Evolutionary conservation across 1,140 invertebrate species (phyloP).

Genomic region (Macrobrachium nipponense): DNA sequence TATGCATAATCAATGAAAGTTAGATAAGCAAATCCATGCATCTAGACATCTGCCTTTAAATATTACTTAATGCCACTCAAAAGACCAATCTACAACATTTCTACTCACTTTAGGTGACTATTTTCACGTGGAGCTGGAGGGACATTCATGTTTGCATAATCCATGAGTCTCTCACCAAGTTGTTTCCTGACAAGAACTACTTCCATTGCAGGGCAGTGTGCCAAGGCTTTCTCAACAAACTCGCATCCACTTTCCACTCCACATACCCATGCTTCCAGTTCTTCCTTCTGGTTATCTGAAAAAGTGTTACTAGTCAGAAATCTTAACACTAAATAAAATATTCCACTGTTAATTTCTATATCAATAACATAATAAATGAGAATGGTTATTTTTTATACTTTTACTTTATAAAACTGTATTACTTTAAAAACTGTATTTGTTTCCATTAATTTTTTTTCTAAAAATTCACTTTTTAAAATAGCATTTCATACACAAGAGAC

Average conservation of each 20-base stretch:
- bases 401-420: too few species aligned
- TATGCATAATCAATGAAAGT: background rate
- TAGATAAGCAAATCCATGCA: too few species aligned
- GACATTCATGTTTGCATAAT: conserved; percentile 69
- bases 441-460: too few species aligned
- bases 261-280: conserved; percentile 69
- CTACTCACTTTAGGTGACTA: conserved; percentile 67
- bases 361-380: too few species aligned
- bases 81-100: background rate
- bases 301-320: background rate
- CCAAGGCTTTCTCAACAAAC: conserved; percentile 69
- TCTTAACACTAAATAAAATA: background rate
- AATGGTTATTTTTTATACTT: too few species aligned
- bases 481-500: too few species aligned
- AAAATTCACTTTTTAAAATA: too few species aligned
- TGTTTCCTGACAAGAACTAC: conserved; percentile 73
- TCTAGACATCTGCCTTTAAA: too few species aligned
- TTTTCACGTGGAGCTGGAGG: conserved; percentile 71
- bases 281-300: conserved; percentile 67
- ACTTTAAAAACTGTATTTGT: too few species aligned
- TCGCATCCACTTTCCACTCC: conserved; percentile 70
- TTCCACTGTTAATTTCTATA: too few species aligned
- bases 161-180: conserved; percentile 71
- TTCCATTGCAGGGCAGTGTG: conserved; percentile 71
- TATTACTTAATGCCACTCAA: background rate